phyloP scores from a whole-genome alignment of 1,140 invertebrate genomes.

The Pogonomyrmex barbatus region DNA sequence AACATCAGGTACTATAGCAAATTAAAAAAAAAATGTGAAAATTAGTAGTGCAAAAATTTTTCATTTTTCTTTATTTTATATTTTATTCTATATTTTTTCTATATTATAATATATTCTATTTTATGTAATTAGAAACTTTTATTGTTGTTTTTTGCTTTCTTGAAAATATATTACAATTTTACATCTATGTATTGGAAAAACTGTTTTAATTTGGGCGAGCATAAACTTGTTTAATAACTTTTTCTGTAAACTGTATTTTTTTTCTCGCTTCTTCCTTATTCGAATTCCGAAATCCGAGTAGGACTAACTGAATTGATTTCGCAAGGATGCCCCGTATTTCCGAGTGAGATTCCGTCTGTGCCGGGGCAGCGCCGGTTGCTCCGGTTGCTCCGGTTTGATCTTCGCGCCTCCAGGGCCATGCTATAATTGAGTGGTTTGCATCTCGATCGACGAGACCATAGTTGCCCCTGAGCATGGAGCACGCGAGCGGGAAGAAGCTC shows the following conservation, averaged over 20 bases:
- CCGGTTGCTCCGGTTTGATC: conserved; percentile 56
- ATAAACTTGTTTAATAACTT: not conserved
- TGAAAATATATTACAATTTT: not conserved
- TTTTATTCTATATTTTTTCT: too few species aligned
- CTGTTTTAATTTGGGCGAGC: not conserved
- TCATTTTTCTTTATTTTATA: not conserved
- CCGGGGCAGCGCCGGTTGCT: conserved; percentile 16
- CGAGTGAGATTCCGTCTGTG: conserved; percentile 24
- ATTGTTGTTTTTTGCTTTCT: not conserved
- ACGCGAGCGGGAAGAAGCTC: conserved; percentile 67
- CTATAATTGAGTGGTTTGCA: conserved; percentile 85
- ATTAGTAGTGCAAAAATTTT: not conserved
- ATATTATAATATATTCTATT: too few species aligned
- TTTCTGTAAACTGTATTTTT: not conserved
- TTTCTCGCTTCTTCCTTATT: not conserved
- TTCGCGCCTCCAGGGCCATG: conserved; percentile 72
- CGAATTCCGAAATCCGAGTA: not conserved
- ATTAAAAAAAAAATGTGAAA: not conserved
- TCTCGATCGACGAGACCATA: conserved; percentile 74
- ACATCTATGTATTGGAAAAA: not conserved
- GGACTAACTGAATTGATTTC: conserved; percentile 14
- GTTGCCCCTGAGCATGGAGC: conserved; percentile 72
- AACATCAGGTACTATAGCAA: not conserved
- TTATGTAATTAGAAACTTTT: not conserved
- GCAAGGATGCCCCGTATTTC: conserved; percentile 32